These are phyloP conservation scores for Dendropsophus ebraccatus DNA, from an alignment of 2,113 vertebrate genomes.

Conservation along the genomic window DNA sequence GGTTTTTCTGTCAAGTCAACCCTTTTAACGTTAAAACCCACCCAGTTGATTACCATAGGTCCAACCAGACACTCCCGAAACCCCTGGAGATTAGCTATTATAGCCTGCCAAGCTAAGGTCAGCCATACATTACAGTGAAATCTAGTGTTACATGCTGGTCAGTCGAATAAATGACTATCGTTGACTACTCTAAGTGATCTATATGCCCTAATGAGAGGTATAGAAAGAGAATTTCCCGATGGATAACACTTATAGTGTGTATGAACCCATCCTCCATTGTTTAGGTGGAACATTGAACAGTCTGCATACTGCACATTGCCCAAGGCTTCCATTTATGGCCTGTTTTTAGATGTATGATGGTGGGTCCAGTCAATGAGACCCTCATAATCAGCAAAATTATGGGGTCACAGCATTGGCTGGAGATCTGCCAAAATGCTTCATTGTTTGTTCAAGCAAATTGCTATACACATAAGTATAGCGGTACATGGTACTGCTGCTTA, in stretches of 20 bases:
- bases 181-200: neutral
- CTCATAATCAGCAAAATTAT: neutral
- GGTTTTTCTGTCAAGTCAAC: neutral
- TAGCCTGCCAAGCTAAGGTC: neutral
- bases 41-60: neutral
- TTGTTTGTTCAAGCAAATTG: neutral
- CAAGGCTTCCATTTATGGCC: too few species aligned
- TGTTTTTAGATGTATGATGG: neutral
- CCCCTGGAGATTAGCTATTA: neutral
- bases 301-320: too few species aligned
- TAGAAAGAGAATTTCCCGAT: neutral
- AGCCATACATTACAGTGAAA: neutral
- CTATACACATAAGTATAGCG: neutral
- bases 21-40: neutral
- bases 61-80: too few species aligned
- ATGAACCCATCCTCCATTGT: neutral
- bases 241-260: neutral
- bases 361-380: neutral
- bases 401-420: neutral
- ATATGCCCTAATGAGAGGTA: too few species aligned
- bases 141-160: neutral
- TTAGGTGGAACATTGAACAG: neutral
- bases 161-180: neutral
- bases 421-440: neutral
- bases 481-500: neutral